A percentile compares a stretch with the other conserved stretches of the same genome.
Evolutionary conservation across 2,113 vertebrate genomes (phyloP).

Genomic region (Mus spicilegus): DNA sequence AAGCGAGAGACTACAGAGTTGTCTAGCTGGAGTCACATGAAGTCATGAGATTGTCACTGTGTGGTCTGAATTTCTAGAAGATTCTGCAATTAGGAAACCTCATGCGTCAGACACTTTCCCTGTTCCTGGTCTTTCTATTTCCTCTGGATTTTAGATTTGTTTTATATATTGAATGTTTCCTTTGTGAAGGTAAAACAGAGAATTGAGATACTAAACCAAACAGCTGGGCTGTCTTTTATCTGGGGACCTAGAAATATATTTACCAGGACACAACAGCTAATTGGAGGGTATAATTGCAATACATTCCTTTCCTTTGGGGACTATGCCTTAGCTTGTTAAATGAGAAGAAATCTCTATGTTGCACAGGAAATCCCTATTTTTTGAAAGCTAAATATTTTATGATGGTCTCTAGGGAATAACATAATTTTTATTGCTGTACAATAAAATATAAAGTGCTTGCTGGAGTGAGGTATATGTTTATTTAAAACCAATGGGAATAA

Average conservation of each 20-base stretch:
- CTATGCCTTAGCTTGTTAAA: slow-evolving; percentile 54
- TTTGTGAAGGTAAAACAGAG: slow-evolving; percentile 64
- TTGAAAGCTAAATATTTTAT: slow-evolving; percentile 69
- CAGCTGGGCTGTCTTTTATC: slow-evolving; percentile 59
- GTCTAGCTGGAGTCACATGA: neutral
- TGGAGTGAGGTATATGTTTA: slow-evolving; percentile 46
- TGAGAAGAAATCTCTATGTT: slow-evolving; percentile 43
- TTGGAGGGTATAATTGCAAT: slow-evolving; percentile 61
- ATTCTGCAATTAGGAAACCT: slow-evolving; percentile 7
- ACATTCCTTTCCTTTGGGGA: slow-evolving; percentile 44
- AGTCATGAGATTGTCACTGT: neutral
- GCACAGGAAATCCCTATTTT: slow-evolving; percentile 30
- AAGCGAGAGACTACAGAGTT: neutral
- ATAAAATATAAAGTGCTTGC: slow-evolving; percentile 42
- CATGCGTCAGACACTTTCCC: neutral
- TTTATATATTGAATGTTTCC: slow-evolving; percentile 47
- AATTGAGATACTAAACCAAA: slow-evolving; percentile 61
- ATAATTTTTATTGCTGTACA: slow-evolving; percentile 63
- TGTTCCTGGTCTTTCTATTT: slow-evolving; percentile 16
- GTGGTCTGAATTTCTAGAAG: neutral
- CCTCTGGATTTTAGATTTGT: neutral
- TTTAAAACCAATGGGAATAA: slow-evolving; percentile 64
- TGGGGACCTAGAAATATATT: slow-evolving; percentile 60
- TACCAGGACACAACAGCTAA: slow-evolving; percentile 51
- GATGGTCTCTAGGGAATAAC: slow-evolving; percentile 36